Evolutionary conservation across 2,113 vertebrate genomes (phyloP), one percentile per base, ranked within the genome.

Genomic region (Petromus typicus): DNA sequence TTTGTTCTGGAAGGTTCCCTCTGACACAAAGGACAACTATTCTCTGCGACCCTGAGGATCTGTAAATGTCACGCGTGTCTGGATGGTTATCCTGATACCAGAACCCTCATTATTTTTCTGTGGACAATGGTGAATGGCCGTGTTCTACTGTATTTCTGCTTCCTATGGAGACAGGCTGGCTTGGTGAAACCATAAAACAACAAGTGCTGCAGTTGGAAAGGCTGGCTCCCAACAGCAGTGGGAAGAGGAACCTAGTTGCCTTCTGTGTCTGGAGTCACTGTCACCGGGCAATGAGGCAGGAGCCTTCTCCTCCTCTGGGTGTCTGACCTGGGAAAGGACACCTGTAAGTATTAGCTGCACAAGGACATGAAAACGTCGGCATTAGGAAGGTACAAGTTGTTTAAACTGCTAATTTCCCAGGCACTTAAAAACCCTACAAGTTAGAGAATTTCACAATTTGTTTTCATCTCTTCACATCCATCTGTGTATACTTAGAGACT

Each of bases 391-490:
- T 57, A 54, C 4, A 3, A 83, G 43, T 3, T 40, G 84, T 80
- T 90, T 71, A 76, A 94, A 73, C 27, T 45, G 32, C 40, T 88
- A 73, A 57, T 95, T 93, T 95, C 81, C 78, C 30, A 6, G 79
- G 63, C 67, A 71, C 66, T 56, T 56, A 82, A 84, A 85, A 81
- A 17, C 43, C 6, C 14, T 64, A 37, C 57, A 82, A 85, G 25
- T 82, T 57, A 63, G 61, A 86, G 86, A 67, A 30, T 64, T 61
- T 90, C 37, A 57, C 40, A 16, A 20, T 71, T 63, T 86, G n/a
- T 89, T 75, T 93, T 83, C 56, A 56, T 43, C 75, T 78, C 48
- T 83, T 76, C 88, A 95, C 64, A 96, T 85, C 80, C 90, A 92
- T 85, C 94, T 95, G 56, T 93, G 71, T 82, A 76, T 59, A 89